These are phyloP conservation scores for Platysteira castanea DNA, from an alignment of 2,113 vertebrate genomes.

Conservation along the genomic window DNA sequence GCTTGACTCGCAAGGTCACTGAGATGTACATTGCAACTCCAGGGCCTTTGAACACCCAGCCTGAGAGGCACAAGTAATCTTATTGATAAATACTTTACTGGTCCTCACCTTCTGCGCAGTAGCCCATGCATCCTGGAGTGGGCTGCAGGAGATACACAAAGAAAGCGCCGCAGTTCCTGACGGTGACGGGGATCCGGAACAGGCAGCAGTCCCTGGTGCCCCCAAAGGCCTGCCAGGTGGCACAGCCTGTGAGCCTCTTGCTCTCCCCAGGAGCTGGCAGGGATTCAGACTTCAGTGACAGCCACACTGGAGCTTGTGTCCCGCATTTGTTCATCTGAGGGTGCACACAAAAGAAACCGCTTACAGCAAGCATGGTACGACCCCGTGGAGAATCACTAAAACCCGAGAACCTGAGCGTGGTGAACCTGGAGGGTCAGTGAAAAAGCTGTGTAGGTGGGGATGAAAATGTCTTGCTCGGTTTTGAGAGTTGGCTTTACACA, in stretches of 20 bases:
- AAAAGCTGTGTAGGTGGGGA: neutral
- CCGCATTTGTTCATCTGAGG: constrained; percentile 83
- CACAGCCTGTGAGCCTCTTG: constrained; percentile 65
- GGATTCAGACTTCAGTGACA: constrained; percentile 67
- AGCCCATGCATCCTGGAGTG: constrained; percentile 79
- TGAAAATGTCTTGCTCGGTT: neutral
- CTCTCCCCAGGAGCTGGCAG: constrained; percentile 58
- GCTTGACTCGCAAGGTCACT: constrained; percentile 38
- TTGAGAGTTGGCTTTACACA: neutral
- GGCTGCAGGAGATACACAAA: constrained; percentile 76
- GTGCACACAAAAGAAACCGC: neutral
- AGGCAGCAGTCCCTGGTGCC: constrained; percentile 75
- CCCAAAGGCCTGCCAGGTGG: constrained; percentile 72
- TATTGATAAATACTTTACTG: neutral
- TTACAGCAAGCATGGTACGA: neutral
- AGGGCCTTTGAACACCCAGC: neutral
- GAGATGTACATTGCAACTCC: neutral
- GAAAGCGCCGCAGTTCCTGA: constrained; percentile 74
- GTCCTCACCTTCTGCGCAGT: constrained; percentile 73
- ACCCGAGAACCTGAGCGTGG: neutral
- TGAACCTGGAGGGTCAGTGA: neutral
- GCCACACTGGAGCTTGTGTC: constrained; percentile 84
- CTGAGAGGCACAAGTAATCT: neutral
- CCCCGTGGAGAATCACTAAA: rapidly evolving
- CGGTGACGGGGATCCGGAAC: constrained; percentile 69